Evolutionary conservation across 1,140 invertebrate species (phyloP).

Genomic region (Rhagoletis zephyria): DNA sequence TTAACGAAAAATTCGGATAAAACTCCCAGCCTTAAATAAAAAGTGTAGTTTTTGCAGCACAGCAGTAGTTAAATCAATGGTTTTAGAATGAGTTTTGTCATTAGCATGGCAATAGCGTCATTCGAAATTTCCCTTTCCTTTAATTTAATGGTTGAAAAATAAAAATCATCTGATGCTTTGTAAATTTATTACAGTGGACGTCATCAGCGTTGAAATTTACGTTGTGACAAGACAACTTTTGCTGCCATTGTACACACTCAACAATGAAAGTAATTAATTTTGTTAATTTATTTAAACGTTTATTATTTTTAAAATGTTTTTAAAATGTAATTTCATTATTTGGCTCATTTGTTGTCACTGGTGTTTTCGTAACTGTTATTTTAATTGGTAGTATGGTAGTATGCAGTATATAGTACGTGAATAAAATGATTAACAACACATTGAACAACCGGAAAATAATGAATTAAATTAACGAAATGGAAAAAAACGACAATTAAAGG

Average conservation of each 20-base stretch:
- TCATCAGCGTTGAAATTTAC: too few relatives aligned
- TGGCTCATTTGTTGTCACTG: background rate
- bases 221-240: background rate
- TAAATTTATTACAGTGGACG: too few relatives aligned
- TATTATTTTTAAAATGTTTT: conserved; percentile 48
- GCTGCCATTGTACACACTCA: background rate
- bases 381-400: too few relatives aligned
- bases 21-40: too few relatives aligned
- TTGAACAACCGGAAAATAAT: conserved; percentile 18
- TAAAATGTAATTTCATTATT: conserved; percentile 44
- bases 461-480: conserved; percentile 22
- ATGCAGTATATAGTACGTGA: background rate
- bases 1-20: too few relatives aligned
- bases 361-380: background rate
- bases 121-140: too few relatives aligned
- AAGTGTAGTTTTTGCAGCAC: too few relatives aligned
- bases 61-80: too few relatives aligned
- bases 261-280: conserved; percentile 49
- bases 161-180: too few relatives aligned
- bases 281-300: conserved; percentile 27
- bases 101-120: too few relatives aligned
- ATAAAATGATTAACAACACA: conserved; percentile 18
- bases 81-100: too few relatives aligned
- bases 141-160: too few relatives aligned
- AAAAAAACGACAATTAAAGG: background rate